A percentile compares a stretch with the other conserved stretches of the same genome.
phyloP scores from a whole-genome alignment of 2,113 vertebrate species.

The Pachyramphus minor region DNA sequence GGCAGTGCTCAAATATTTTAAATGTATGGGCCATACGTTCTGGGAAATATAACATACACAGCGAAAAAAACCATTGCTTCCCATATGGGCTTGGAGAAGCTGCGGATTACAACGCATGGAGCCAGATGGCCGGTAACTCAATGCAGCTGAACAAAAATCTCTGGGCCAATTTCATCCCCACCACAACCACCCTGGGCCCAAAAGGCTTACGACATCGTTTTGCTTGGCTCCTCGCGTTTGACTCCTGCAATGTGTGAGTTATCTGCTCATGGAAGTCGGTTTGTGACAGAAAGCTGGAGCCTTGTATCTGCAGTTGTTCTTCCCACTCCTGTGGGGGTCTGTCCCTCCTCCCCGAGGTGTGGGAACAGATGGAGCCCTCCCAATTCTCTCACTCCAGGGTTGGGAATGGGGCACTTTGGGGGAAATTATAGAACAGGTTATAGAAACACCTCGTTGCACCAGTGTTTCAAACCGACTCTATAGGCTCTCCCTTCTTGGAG shows the following conservation, averaged over 20 bases:
- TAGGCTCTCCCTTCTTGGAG: not conserved
- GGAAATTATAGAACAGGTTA: rapidly evolving
- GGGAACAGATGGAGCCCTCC: not conserved
- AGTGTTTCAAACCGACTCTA: rapidly evolving
- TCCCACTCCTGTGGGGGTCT: rapidly evolving
- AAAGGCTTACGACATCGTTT: not conserved
- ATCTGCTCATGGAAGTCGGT: not conserved
- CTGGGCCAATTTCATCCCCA: slow-evolving; percentile 20
- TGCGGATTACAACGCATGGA: not conserved
- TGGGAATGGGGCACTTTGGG: not conserved
- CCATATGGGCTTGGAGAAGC: slow-evolving; percentile 45
- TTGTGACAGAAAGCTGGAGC: not conserved
- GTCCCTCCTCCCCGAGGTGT: not conserved
- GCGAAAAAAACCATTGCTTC: slow-evolving; percentile 34
- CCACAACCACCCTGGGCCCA: not conserved
- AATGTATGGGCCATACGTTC: slow-evolving; percentile 50
- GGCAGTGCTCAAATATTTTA: slow-evolving; percentile 5
- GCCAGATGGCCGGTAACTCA: slow-evolving; percentile 63
- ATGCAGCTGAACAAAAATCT: slow-evolving; percentile 37
- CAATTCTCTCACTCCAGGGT: not conserved
- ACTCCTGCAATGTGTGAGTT: not conserved
- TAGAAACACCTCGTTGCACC: not conserved
- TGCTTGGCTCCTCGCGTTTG: not conserved
- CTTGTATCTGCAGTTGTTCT: not conserved
- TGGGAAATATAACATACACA: slow-evolving; percentile 37